Conservation (phyloP, 2,888 invertebrate species). For the Tenthredo amoena region DNA sequence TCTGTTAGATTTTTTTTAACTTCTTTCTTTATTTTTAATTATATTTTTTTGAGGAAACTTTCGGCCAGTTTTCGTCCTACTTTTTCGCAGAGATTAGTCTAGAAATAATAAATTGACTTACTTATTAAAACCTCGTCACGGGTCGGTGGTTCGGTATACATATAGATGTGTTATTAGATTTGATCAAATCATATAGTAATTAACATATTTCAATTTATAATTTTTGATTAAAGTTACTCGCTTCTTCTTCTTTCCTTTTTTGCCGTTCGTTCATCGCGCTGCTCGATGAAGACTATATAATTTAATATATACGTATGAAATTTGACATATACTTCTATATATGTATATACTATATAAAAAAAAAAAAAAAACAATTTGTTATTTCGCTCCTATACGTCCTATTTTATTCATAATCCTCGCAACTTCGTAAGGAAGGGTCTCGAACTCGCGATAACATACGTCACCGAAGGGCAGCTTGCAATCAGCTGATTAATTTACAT, state of each 20-base stretch:
- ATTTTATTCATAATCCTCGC: not conserved
- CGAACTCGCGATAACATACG: not conserved
- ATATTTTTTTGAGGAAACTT: not conserved
- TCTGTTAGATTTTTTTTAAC: not conserved
- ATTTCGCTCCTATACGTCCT: too few species aligned
- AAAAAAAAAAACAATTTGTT: too few species aligned
- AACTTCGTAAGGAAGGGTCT: not conserved
- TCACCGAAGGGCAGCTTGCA: not conserved
- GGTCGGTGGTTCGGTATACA: not conserved
- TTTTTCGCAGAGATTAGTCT: not conserved
- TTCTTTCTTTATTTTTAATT: not conserved
- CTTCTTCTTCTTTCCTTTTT: not conserved
- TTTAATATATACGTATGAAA: too few species aligned
- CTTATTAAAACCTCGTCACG: conserved; percentile 11
- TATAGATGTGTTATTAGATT: not conserved
- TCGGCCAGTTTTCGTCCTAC: conserved; percentile 30
- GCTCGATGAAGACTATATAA: not conserved
- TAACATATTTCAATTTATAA: conserved; percentile 7
- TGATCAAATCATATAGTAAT: not conserved
- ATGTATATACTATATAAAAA: too few species aligned
- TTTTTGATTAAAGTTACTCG: not conserved
- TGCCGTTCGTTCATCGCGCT: not conserved
- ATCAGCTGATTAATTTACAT: conserved; percentile 4
- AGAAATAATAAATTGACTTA: conserved; percentile 10
- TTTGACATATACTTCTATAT: too few species aligned